Evolutionary conservation across 2,797 vertebrate genomes (phyloP).

Genomic region (Ptychobarbus kaznakovi): DNA sequence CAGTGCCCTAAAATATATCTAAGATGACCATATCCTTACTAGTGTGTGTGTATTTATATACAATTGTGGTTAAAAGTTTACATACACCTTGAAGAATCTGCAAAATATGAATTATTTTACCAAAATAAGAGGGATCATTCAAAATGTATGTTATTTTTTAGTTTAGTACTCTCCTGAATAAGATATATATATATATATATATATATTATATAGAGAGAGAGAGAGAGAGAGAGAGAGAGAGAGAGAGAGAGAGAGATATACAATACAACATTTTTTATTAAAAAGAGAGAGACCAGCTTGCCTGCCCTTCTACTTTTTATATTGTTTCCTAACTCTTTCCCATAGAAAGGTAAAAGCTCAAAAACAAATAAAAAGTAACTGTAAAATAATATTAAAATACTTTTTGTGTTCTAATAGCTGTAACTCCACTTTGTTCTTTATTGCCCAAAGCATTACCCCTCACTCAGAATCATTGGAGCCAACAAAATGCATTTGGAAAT

Average conservation of each 20-base stretch:
- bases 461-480: slow-evolving; percentile 36
- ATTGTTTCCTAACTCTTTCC: background rate
- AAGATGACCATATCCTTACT: background rate
- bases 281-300: background rate
- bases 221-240: too few species aligned
- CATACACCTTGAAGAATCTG: background rate
- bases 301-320: background rate
- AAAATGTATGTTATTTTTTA: background rate
- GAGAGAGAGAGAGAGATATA: too few species aligned
- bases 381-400: background rate
- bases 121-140: background rate
- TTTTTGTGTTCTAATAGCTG: slow-evolving; percentile 4
- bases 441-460: slow-evolving; percentile 15
- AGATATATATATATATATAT: too few species aligned
- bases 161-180: background rate
- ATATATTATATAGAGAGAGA: too few species aligned
- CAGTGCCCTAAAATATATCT: background rate
- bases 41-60: background rate
- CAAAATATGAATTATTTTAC: too few species aligned
- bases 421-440: slow-evolving; percentile 29
- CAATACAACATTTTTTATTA: too few species aligned
- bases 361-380: background rate
- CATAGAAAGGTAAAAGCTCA: background rate
- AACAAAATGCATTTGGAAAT: slow-evolving; percentile 36
- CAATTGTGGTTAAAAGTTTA: background rate